These are phyloP conservation scores for Temnothorax unifasciatus DNA, from an alignment of 2,888 invertebrate species.

Conservation along the genomic window DNA sequence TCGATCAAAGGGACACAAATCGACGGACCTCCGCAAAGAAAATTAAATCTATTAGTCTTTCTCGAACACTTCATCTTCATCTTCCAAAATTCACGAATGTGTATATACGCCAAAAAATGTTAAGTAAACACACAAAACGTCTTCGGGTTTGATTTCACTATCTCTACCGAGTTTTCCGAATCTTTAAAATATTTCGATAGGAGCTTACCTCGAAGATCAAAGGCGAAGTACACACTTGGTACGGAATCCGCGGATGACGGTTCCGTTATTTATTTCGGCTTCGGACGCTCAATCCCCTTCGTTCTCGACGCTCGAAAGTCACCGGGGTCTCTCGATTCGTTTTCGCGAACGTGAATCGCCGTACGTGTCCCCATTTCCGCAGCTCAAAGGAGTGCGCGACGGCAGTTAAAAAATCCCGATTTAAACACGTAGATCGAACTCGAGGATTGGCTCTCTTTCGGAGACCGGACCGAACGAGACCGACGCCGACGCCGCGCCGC, in stretches of 20 bases:
- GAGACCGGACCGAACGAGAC: neutral
- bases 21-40: neutral
- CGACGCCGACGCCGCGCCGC: constrained; percentile 5
- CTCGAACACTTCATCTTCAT: neutral
- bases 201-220: constrained; percentile 3
- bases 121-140: neutral
- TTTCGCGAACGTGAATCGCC: neutral
- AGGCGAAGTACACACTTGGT: neutral
- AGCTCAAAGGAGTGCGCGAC: neutral
- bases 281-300: neutral
- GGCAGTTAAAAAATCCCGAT: neutral
- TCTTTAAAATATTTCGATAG: neutral
- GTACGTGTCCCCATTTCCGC: neutral
- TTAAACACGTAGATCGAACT: neutral
- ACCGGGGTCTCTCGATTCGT: neutral
- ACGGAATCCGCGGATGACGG: neutral
- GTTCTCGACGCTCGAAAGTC: neutral
- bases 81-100: neutral
- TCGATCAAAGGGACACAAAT: too few species aligned
- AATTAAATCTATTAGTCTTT: neutral
- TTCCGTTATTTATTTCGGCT: constrained; percentile 23
- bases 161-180: neutral
- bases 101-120: neutral
- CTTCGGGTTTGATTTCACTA: neutral
- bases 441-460: neutral